phyloP scores from a whole-genome alignment of 2,888 invertebrate species.

The Dioctria rufipes region DNA sequence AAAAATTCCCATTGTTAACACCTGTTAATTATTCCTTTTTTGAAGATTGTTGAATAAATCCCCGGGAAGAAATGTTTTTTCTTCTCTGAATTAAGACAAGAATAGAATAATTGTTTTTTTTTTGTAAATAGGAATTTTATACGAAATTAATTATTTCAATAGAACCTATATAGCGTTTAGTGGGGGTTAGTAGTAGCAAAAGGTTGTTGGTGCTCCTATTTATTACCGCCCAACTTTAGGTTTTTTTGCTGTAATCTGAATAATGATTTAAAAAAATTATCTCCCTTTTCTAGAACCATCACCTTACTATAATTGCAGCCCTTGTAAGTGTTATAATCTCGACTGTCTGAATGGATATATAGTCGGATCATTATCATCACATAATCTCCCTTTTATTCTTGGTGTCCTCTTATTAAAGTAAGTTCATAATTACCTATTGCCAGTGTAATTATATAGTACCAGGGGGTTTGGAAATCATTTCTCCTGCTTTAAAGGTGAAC shows the following conservation, averaged over 20 bases:
- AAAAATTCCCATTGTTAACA: slow-evolving; percentile 44
- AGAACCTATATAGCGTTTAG: background rate
- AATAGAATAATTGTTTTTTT: slow-evolving; percentile 23
- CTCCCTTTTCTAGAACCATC: too few species aligned
- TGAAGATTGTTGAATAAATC: background rate
- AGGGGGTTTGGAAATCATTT: too few species aligned
- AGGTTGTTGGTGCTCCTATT: background rate
- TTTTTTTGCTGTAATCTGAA: too few species aligned
- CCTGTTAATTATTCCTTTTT: slow-evolving; percentile 35
- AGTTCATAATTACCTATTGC: too few species aligned
- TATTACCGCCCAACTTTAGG: background rate
- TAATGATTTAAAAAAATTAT: too few species aligned
- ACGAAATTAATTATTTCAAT: background rate
- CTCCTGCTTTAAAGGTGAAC: background rate
- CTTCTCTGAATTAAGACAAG: background rate
- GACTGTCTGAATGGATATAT: too few species aligned
- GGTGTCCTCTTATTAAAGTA: too few species aligned
- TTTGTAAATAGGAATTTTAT: background rate
- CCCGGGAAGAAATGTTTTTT: background rate
- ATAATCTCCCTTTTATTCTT: too few species aligned
- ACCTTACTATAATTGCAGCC: too few species aligned
- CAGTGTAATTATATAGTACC: too few species aligned
- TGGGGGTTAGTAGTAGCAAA: background rate
- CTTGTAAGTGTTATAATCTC: too few species aligned
- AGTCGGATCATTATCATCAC: too few species aligned